Evolutionary conservation across 1,140 invertebrate species (phyloP).

Genomic region (Heterodera schachtii): DNA sequence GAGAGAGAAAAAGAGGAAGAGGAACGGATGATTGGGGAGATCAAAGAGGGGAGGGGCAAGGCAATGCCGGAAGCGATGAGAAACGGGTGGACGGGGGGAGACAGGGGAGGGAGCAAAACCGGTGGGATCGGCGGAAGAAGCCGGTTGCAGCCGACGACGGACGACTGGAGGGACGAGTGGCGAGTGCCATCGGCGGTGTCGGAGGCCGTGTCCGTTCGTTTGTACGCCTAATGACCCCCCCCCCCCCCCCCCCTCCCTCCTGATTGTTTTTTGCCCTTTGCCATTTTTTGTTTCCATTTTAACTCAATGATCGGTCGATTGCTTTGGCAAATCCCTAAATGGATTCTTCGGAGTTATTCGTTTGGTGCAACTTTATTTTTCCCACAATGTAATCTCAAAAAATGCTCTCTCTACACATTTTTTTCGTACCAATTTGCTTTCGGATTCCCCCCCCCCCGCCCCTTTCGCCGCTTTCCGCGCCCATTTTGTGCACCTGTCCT

Average conservation of each 20-base stretch:
- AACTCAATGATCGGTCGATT: no score
- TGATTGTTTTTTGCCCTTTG: slow-evolving; percentile 15
- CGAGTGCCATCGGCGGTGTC: neutral
- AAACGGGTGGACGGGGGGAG: no score
- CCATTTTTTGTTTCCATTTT: neutral
- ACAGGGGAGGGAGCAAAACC: neutral
- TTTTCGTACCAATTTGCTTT: neutral
- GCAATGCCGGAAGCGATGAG: neutral
- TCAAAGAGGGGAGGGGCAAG: neutral
- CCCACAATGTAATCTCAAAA: no score
- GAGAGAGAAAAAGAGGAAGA: neutral
- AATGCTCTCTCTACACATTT: neutral
- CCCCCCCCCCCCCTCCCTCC: neutral
- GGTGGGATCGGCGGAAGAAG: neutral
- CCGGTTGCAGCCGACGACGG: neutral
- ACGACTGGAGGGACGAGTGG: no score
- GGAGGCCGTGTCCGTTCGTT: no score
- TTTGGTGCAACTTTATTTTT: no score
- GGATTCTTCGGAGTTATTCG: no score
- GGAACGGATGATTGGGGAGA: neutral
- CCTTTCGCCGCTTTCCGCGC: neutral
- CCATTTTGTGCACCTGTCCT: slow-evolving; percentile 7
- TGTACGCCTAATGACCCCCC: no score
- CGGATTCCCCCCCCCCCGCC: neutral
- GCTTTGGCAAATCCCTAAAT: no score